phyloP scores from a whole-genome alignment of 2,797 vertebrate genomes.

The Crenuchus spilurus region DNA sequence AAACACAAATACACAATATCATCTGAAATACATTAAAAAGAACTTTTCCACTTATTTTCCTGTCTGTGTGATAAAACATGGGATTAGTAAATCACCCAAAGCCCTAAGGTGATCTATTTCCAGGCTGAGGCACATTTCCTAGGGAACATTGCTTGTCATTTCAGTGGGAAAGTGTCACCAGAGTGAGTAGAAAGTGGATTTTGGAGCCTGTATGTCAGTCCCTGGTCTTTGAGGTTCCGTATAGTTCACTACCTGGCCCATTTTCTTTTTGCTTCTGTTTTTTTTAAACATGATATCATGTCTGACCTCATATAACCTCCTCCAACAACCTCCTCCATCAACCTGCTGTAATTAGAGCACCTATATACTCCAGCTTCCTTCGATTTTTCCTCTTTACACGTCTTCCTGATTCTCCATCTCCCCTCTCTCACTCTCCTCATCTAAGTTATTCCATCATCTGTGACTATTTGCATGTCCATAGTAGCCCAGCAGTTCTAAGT shows the following conservation, averaged over 20 bases:
- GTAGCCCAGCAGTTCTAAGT: no score
- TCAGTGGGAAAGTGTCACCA: conserved; percentile 10
- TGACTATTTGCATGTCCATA: no score
- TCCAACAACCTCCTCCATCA: conserved; percentile 24
- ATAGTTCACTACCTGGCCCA: conserved; percentile 4
- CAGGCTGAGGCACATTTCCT: background rate
- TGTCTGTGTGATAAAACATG: background rate
- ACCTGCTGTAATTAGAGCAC: conserved; percentile 20
- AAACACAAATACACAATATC: background rate
- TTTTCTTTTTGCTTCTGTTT: background rate
- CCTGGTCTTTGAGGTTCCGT: conserved; percentile 3
- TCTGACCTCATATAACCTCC: background rate
- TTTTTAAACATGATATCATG: conserved; percentile 7
- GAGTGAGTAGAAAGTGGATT: conserved; percentile 7
- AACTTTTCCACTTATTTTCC: background rate
- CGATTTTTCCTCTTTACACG: background rate
- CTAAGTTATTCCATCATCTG: background rate
- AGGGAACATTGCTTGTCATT: background rate
- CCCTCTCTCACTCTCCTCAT: background rate
- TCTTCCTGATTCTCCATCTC: background rate
- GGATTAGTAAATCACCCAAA: background rate
- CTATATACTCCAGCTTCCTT: no score
- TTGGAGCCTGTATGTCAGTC: conserved; percentile 5
- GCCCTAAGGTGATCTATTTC: background rate
- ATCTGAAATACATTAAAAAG: background rate